These are phyloP conservation scores for Helostoma temminkii DNA, from an alignment of 2,797 vertebrate genomes.

Conservation along the genomic window DNA sequence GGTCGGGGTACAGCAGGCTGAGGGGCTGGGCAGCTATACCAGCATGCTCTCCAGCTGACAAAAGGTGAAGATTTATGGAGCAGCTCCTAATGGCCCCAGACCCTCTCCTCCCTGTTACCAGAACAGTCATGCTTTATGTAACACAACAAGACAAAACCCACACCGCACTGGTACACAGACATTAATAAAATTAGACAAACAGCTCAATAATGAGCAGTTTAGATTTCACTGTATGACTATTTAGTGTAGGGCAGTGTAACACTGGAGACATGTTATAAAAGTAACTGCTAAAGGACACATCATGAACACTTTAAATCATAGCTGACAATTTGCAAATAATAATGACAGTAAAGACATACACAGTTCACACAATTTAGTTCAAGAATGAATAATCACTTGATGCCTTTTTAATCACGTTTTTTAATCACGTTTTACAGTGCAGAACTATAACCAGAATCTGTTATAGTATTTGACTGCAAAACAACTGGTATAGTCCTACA, in stretches of 20 bases:
- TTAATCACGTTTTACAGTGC: no score
- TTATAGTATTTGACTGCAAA: no score
- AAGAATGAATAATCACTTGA: no score
- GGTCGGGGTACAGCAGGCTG: conserved; percentile 33
- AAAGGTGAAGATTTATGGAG: conserved; percentile 68
- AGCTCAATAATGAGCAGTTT: not conserved
- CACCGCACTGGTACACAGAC: not conserved
- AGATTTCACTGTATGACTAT: not conserved
- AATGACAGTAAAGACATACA: no score
- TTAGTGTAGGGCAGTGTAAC: not conserved
- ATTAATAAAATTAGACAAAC: not conserved
- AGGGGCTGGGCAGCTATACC: conserved; percentile 29
- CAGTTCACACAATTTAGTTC: no score
- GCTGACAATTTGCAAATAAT: not conserved
- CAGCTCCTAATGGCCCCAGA: conserved; percentile 21
- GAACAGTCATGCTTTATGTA: conserved; percentile 39
- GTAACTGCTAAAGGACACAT: no score
- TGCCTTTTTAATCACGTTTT: no score
- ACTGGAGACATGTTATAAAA: no score
- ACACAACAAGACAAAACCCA: conserved; percentile 8
- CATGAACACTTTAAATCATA: not conserved
- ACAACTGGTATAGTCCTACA: no score
- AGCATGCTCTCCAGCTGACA: conserved; percentile 58
- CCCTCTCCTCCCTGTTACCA: conserved; percentile 37
- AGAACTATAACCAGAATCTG: no score